phyloP scores from a whole-genome alignment of 2,113 vertebrate species.

The Meleagris gallopavo region DNA sequence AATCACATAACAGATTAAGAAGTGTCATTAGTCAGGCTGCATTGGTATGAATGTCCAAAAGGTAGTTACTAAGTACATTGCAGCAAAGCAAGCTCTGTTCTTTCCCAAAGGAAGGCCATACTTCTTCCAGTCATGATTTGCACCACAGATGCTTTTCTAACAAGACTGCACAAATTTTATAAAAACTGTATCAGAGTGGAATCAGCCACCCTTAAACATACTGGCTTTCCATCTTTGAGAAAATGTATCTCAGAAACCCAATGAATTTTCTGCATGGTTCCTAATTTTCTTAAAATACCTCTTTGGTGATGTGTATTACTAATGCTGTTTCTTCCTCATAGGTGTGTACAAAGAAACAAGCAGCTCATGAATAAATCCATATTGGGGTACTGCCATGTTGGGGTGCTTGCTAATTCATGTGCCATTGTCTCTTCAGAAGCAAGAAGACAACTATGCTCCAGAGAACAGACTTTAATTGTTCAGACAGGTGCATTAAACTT shows the following conservation, averaged over 20 bases:
- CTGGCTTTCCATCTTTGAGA: neutral
- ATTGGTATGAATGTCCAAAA: neutral
- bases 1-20: neutral
- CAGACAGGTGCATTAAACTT: conserved; percentile 22
- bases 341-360: neutral
- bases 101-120: neutral
- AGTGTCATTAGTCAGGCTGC: neutral
- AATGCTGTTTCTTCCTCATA: neutral
- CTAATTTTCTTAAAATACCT: conserved; percentile 2
- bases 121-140: neutral
- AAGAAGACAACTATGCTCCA: neutral
- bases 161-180: neutral
- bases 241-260: neutral
- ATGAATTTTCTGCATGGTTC: neutral
- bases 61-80: neutral
- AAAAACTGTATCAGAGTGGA: conserved; percentile 19
- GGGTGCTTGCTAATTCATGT: neutral
- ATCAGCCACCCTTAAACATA: conserved; percentile 4
- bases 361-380: neutral
- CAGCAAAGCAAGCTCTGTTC: neutral
- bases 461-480: conserved; percentile 26
- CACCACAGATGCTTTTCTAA: neutral
- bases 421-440: neutral
- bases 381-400: neutral
- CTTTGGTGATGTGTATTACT: neutral